Evolutionary conservation across 2,113 vertebrate species (phyloP).

Genomic region (Callionymus lyra): DNA sequence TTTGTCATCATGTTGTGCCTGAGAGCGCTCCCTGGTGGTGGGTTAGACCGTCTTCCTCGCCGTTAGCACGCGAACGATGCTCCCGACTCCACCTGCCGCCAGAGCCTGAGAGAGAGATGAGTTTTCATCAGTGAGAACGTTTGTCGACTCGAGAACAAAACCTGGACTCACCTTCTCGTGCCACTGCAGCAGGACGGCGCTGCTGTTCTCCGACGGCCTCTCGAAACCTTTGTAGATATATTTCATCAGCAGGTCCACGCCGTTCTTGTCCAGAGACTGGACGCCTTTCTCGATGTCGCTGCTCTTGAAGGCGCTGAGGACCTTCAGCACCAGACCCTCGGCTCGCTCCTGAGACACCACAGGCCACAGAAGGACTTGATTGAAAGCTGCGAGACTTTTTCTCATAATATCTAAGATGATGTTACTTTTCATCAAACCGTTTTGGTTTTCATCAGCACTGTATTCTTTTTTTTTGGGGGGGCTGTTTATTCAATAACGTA

Average conservation of each 20-base stretch:
- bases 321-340: conserved; percentile 88
- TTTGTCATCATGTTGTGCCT: conserved; percentile 25
- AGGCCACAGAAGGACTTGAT: too few relatives aligned
- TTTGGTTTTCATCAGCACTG: too few relatives aligned
- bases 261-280: conserved; percentile 88
- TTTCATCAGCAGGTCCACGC: conserved; percentile 94
- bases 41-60: conserved; percentile 89
- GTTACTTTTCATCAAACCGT: too few relatives aligned
- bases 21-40: conserved; percentile 9
- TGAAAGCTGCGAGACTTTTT: too few relatives aligned
- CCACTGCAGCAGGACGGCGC: conserved; percentile 90
- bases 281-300: conserved; percentile 93
- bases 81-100: conserved; percentile 88
- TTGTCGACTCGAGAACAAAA: background rate
- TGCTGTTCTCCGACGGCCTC: conserved; percentile 94
- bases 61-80: conserved; percentile 90
- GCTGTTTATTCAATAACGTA: too few relatives aligned
- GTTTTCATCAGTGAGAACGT: background rate
- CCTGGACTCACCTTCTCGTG: conserved; percentile 83
- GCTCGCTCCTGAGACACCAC: conserved; percentile 82
- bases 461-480: too few relatives aligned
- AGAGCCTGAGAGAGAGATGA: conserved; percentile 68
- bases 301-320: conserved; percentile 92
- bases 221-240: conserved; percentile 99
- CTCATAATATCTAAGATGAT: too few relatives aligned